These are phyloP conservation scores for Pyrochroa serraticornis DNA, from an alignment of 2,888 invertebrate species.

Conservation along the genomic window DNA sequence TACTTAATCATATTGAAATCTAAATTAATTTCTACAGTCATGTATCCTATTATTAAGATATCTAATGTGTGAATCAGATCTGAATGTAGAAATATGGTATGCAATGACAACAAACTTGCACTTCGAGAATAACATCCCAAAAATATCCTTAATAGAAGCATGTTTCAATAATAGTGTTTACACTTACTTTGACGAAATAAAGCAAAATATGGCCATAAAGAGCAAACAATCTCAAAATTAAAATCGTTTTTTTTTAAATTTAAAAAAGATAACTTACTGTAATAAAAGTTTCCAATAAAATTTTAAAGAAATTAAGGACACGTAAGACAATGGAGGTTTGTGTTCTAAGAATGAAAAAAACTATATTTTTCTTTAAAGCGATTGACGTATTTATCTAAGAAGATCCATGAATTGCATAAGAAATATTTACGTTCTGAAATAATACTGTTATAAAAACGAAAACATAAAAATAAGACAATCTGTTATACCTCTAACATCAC, in stretches of 20 bases:
- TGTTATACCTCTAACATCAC: conserved; percentile 3
- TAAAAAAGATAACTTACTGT: background rate
- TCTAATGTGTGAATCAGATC: too few relatives aligned
- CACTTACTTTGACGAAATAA: conserved; percentile 1
- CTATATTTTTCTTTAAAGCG: conserved; percentile 4
- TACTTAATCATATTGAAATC: too few relatives aligned
- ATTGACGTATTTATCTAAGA: background rate
- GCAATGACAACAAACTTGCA: too few relatives aligned
- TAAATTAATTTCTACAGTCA: too few relatives aligned
- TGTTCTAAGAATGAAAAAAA: background rate
- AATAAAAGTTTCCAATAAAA: conserved; percentile 12
- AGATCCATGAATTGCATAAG: conserved; percentile 4
- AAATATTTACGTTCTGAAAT: conserved; percentile 1
- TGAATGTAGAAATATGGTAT: too few relatives aligned
- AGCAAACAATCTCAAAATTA: conserved; percentile 8
- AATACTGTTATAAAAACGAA: background rate
- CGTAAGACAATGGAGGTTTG: conserved; percentile 2
- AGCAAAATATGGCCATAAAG: conserved; percentile 12
- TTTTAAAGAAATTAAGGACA: conserved; percentile 1
- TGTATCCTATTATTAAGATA: too few relatives aligned
- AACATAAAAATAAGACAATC: background rate
- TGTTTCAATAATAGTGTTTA: too few relatives aligned
- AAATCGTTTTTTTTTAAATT: background rate
- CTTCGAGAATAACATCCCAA: too few relatives aligned
- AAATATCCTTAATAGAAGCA: too few relatives aligned